phyloP scores from a whole-genome alignment of 1,140 invertebrate species.

The Pachyrhynchus sulphureomaculatus region DNA sequence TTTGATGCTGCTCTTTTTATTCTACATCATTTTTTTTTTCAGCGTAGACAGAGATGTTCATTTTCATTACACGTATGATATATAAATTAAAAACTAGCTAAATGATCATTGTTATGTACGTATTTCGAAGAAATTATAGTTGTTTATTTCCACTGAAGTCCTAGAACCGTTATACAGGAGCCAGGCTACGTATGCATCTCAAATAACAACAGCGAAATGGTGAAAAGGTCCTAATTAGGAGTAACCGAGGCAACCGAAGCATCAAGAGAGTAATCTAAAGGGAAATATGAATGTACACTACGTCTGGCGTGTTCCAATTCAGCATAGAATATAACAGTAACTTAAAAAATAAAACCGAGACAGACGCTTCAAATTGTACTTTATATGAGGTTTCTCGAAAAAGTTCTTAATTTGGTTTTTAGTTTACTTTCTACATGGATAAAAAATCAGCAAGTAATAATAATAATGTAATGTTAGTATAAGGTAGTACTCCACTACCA shows the following conservation, averaged over 20 bases:
- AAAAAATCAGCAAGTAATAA: too few relatives aligned
- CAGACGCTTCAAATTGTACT: neutral
- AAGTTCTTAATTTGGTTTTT: constrained; percentile 4
- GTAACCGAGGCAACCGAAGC: constrained; percentile 36
- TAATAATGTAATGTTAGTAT: too few relatives aligned
- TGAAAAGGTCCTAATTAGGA: constrained; percentile 39
- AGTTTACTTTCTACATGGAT: neutral
- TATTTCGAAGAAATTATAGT: too few relatives aligned
- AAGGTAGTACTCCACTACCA: too few relatives aligned
- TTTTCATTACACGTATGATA: too few relatives aligned
- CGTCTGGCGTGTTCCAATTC: constrained; percentile 2
- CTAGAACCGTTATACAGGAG: neutral
- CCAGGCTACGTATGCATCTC: constrained; percentile 24
- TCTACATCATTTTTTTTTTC: too few relatives aligned
- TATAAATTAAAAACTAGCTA: too few relatives aligned
- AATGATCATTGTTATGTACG: too few relatives aligned
- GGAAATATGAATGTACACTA: constrained; percentile 21
- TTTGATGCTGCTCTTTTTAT: too few relatives aligned
- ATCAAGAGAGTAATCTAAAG: constrained; percentile 29
- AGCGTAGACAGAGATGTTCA: too few relatives aligned
- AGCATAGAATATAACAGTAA: constrained; percentile 9
- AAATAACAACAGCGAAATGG: constrained; percentile 34
- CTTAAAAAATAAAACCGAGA: constrained; percentile 5
- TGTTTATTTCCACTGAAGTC: too few relatives aligned
- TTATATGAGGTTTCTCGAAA: neutral